Base-by-base conservation (phyloP, 2,888 invertebrate species). In the Drosophila kambysellisi region DNA sequence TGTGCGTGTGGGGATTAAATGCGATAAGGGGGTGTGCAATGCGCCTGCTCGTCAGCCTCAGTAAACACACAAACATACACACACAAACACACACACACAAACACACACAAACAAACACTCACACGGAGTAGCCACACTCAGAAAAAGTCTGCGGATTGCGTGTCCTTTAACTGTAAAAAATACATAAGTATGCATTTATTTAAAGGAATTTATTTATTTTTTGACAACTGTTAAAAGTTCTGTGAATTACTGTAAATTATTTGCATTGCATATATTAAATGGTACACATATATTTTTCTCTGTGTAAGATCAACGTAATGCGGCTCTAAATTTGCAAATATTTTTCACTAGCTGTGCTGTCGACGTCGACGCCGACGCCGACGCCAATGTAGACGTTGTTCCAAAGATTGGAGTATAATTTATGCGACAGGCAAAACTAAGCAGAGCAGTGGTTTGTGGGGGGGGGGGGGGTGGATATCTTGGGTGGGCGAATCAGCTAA, bases 321-420 rank as follows among this genome's bases (percentile, higher is more conserved):
- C 80, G 90, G 84, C 89, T 89, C 82, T 85, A 84, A 92, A 82
- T 85, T 90, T 87, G 81, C 90, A 90, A 90, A 81, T 83, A 71
- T 68, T 75, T 33, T 43, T 15, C 12, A 8, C 20, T 8, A 25
- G 4, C 20, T 46, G 20, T 15, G 53, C 6, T 32, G 71, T 12
- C 20, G 48, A 7, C 25, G 50, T 30, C 67, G 60, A n/a, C 46
- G 17, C 17, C 37, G 33, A 20, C 39, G 46, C 25, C 32, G 29
- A 35, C 32, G 41, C 25, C 32, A 20, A 35, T 32, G 41, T 3
- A n/a, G 37, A 17, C 29, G 32, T 51, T 67, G 61, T 39, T 33
- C 46, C 37, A 73, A 74, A 72, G 60, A 76, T 82, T 74, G 56
- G 53, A 57, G 68, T 71, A 72, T 70, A 76, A 76, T 70, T 82